A percentile compares a stretch with the other conserved stretches of the same genome.
phyloP scores from a whole-genome alignment of 2,888 invertebrate genomes.

The Agonopterix arenella region DNA sequence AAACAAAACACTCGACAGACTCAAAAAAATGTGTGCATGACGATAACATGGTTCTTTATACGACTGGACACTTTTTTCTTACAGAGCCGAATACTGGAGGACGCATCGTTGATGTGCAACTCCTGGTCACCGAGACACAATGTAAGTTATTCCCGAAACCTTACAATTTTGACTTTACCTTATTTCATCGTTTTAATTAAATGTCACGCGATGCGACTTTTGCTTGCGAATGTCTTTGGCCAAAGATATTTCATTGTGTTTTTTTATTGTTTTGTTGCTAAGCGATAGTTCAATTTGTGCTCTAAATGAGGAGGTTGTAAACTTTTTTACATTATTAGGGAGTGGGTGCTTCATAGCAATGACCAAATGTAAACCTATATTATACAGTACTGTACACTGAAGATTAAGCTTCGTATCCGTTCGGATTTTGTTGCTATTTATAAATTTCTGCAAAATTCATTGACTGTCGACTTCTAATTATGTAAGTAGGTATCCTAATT shows the following conservation, averaged over 20 bases:
- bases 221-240: slow-evolving; percentile 58
- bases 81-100: slow-evolving; percentile 93
- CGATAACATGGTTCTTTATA: slow-evolving; percentile 18
- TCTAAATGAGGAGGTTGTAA: not conserved
- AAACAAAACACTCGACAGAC: no score
- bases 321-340: not conserved
- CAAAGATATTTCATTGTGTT: slow-evolving; percentile 42
- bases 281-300: slow-evolving; percentile 5
- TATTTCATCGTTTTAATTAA: not conserved
- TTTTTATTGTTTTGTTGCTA: slow-evolving; percentile 5
- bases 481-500: no score
- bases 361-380: no score
- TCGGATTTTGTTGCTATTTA: no score
- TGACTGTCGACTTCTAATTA: no score
- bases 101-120: slow-evolving; percentile 94
- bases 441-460: no score
- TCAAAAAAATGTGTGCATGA: not conserved
- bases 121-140: slow-evolving; percentile 94
- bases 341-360: not conserved
- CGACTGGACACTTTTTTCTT: slow-evolving; percentile 62
- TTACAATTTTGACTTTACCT: not conserved
- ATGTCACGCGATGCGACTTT: slow-evolving; percentile 31
- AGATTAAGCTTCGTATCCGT: no score
- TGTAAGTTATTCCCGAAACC: slow-evolving; percentile 80
- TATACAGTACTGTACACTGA: no score